Conservation (phyloP, 2,797 vertebrate species). For the Erpetoichthys calabaricus region DNA sequence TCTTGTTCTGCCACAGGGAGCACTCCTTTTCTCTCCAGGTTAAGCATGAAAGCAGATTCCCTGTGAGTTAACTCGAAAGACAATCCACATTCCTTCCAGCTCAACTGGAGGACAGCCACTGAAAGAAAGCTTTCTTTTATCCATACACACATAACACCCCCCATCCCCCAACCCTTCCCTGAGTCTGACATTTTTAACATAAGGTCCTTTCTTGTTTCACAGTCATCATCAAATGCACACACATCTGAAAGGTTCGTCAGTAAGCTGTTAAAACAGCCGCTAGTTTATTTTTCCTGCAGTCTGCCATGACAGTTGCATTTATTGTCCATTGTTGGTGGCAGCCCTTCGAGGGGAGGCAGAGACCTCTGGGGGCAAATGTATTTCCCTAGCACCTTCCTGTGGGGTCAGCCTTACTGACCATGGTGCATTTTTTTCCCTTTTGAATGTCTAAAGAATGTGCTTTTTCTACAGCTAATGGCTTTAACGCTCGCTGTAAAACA, state of each 20-base stretch:
- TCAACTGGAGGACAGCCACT: constrained; percentile 26
- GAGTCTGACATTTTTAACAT: constrained; percentile 59
- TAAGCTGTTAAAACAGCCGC: constrained; percentile 60
- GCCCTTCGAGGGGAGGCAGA: constrained; percentile 40
- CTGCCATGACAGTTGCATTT: constrained; percentile 74
- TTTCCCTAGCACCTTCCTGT: constrained; percentile 64
- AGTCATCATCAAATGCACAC: constrained; percentile 45
- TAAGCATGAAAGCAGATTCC: constrained; percentile 37
- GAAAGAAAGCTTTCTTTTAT: constrained; percentile 57
- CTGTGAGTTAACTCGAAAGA: constrained; percentile 29
- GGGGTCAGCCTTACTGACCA: constrained; percentile 55
- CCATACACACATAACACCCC: constrained; percentile 21
- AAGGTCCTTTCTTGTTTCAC: constrained; percentile 67
- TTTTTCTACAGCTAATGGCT: constrained; percentile 57
- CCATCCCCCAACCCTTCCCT: constrained; percentile 24
- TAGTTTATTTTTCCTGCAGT: constrained; percentile 69
- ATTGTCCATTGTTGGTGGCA: constrained; percentile 79
- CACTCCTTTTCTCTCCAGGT: constrained; percentile 34
- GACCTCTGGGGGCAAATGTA: constrained; percentile 62
- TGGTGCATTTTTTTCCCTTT: constrained; percentile 38
- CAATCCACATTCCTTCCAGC: constrained; percentile 33
- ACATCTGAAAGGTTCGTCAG: constrained; percentile 62
- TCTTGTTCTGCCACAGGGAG: constrained; percentile 29
- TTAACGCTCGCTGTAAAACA: constrained; percentile 44
- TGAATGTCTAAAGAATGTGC: constrained; percentile 60